These are phyloP conservation scores for Acanthornis magna DNA, from an alignment of 2,797 vertebrate genomes.

Conservation along the genomic window DNA sequence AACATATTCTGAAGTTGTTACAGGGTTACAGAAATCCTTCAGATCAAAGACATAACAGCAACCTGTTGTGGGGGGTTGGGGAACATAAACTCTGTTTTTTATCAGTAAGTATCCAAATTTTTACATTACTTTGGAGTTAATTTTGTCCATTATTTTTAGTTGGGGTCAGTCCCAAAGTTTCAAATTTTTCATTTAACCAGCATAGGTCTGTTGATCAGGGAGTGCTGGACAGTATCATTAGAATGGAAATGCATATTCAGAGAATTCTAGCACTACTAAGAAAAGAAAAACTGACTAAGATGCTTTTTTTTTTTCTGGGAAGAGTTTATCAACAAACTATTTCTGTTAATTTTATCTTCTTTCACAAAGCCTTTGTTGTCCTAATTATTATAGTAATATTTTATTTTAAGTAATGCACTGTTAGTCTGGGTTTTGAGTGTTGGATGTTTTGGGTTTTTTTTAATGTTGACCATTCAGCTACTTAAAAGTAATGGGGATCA, in stretches of 20 bases:
- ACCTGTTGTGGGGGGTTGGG: neutral
- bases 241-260: neutral
- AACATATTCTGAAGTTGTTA: neutral
- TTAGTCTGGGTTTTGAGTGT: neutral
- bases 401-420: neutral
- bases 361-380: neutral
- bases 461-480: neutral
- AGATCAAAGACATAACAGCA: neutral
- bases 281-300: neutral
- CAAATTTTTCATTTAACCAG: neutral
- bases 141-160: neutral
- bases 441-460: neutral
- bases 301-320: neutral
- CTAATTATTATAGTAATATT: neutral
- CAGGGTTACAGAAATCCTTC: neutral
- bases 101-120: neutral
- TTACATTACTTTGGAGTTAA: neutral
- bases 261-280: neutral
- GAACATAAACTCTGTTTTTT: neutral
- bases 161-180: neutral
- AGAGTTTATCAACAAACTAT: neutral
- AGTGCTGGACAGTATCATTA: neutral
- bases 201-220: neutral
- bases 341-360: neutral
- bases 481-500: neutral